These are phyloP conservation scores for Uloborus diversus DNA, from an alignment of 1,140 invertebrate species.

Conservation along the genomic window DNA sequence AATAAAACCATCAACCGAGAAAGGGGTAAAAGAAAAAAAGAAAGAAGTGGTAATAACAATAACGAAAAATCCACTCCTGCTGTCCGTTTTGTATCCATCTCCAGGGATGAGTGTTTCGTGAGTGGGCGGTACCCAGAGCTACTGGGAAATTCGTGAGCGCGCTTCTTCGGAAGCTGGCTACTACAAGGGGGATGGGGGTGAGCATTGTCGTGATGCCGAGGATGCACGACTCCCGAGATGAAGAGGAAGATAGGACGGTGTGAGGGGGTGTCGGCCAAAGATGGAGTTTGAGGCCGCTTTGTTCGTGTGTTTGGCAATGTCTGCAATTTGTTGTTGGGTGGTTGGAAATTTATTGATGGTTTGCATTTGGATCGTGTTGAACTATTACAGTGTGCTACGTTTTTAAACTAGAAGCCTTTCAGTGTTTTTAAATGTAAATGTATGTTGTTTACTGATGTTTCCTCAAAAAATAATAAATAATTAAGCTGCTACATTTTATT, in stretches of 20 bases:
- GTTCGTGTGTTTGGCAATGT: not conserved
- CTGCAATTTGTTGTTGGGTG: no score
- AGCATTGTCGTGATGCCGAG: slow-evolving; percentile 25
- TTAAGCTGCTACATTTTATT: no score
- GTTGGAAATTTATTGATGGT: no score
- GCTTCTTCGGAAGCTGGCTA: slow-evolving; percentile 47
- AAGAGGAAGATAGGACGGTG: slow-evolving; percentile 7
- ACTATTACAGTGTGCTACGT: no score
- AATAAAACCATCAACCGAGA: not conserved
- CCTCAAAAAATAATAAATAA: no score
- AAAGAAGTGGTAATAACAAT: not conserved
- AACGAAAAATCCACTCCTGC: not conserved
- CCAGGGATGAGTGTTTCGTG: slow-evolving; percentile 40
- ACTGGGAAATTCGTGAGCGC: slow-evolving; percentile 48
- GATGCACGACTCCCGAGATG: slow-evolving; percentile 37
- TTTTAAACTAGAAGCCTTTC: no score
- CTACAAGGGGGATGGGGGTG: not conserved
- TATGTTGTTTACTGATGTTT: no score
- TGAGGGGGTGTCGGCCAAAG: not conserved
- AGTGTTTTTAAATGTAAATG: no score
- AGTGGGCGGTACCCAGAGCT: slow-evolving; percentile 36
- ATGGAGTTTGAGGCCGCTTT: not conserved
- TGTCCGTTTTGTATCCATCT: slow-evolving; percentile 46
- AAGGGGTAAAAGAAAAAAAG: not conserved
- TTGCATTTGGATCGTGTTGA: no score